phyloP scores from a whole-genome alignment of 2,888 invertebrate genomes.

The Lithosia quadra region DNA sequence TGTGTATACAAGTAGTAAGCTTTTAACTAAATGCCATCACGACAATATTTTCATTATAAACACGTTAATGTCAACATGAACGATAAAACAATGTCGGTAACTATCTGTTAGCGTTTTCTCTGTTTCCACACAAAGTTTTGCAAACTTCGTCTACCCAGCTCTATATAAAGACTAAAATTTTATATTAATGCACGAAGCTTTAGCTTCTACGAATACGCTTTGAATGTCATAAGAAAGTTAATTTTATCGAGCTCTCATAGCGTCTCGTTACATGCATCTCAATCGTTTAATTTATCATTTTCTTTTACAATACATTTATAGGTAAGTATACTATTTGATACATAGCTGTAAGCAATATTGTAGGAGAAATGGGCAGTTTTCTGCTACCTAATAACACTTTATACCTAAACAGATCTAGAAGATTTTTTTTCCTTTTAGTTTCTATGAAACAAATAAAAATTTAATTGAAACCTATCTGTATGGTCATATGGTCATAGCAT shows the following conservation, averaged over 20 bases:
- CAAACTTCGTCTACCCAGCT: not conserved
- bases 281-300: not conserved
- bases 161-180: not conserved
- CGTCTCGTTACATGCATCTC: not conserved
- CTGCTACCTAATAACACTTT: no score
- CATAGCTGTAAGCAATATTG: no score
- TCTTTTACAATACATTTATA: not conserved
- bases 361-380: no score
- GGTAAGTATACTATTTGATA: no score
- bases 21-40: constrained; percentile 16
- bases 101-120: constrained; percentile 36
- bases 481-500: no score
- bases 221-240: not conserved
- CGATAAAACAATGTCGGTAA: constrained; percentile 34
- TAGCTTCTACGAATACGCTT: not conserved
- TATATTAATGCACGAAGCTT: not conserved
- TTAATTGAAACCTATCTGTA: no score
- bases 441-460: no score
- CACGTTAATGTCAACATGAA: constrained; percentile 47
- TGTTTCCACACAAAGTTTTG: constrained; percentile 28
- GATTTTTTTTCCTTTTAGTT: no score
- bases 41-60: constrained; percentile 52
- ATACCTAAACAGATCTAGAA: no score
- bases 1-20: constrained; percentile 20
- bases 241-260: not conserved